Evolutionary conservation across 2,888 invertebrate genomes (phyloP).

Genomic region (Malthinus seriepunctatus): DNA sequence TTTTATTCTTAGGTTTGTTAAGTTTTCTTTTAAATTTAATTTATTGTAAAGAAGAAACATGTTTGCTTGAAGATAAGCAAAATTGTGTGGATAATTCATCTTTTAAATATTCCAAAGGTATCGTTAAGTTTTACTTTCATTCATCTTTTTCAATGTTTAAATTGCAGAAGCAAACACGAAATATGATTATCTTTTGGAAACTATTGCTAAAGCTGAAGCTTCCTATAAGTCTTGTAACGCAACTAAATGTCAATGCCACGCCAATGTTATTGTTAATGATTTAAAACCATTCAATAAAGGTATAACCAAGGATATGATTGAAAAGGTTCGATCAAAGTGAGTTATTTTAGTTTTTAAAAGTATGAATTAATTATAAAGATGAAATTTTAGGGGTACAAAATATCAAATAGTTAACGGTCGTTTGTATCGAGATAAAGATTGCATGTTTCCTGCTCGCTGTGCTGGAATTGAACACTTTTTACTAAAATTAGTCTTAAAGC

Average conservation of each 20-base stretch:
- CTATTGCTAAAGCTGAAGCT: constrained; percentile 58
- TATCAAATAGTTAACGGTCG: constrained; percentile 84
- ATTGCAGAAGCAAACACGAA: constrained; percentile 57
- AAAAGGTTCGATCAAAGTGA: constrained; percentile 58
- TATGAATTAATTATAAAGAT: no score
- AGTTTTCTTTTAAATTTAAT: not conserved
- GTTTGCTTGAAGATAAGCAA: not conserved
- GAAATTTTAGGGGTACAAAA: constrained; percentile 63
- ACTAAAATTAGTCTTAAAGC: constrained; percentile 64
- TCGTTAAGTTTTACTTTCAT: not conserved
- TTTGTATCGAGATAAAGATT: constrained; percentile 80
- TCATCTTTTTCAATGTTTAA: not conserved
- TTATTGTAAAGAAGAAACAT: not conserved
- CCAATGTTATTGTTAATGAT: constrained; percentile 68
- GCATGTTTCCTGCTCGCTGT: constrained; percentile 93
- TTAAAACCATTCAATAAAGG: constrained; percentile 72
- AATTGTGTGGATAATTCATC: not conserved
- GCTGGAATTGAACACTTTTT: constrained; percentile 90
- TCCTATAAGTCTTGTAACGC: constrained; percentile 61
- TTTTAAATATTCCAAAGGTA: constrained; percentile 1
- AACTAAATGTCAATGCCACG: constrained; percentile 67
- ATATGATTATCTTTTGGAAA: constrained; percentile 48
- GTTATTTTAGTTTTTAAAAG: constrained; percentile 11
- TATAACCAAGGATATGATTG: constrained; percentile 69
- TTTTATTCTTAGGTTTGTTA: no score